Conservation (phyloP, 2,113 vertebrate genomes). For the Willisornis vidua region DNA sequence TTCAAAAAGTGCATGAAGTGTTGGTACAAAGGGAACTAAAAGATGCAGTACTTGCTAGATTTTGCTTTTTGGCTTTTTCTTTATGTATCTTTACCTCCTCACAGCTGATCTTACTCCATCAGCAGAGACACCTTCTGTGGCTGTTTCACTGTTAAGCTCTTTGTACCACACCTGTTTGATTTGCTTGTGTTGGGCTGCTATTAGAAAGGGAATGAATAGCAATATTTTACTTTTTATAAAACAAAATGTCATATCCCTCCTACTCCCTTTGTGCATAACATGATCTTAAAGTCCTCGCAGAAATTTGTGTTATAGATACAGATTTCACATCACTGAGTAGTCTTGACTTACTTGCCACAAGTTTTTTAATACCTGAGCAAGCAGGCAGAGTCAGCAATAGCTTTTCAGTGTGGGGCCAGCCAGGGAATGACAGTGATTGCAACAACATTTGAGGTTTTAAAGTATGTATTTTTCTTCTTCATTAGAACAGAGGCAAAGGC, state of each 20-base stretch:
- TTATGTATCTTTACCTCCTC: not conserved
- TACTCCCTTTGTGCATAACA: not conserved
- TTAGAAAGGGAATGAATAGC: not conserved
- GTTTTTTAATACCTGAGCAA: not conserved
- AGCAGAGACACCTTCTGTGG: fast-evolving
- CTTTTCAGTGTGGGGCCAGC: not conserved
- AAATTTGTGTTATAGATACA: not conserved
- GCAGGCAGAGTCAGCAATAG: not conserved
- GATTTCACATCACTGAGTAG: not conserved
- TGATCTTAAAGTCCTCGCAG: not conserved
- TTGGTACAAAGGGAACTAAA: not conserved
- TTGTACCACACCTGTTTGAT: not conserved
- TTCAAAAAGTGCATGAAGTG: not conserved
- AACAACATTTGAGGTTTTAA: not conserved
- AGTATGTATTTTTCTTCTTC: not conserved
- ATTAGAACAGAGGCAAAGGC: not conserved
- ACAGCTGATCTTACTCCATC: not conserved
- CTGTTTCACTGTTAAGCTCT: not conserved
- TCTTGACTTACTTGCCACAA: not conserved
- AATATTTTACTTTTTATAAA: not conserved
- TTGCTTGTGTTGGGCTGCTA: not conserved
- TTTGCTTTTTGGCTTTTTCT: not conserved
- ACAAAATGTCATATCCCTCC: not conserved
- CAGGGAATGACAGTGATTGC: not conserved
- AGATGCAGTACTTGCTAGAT: not conserved